Conservation (phyloP, 1,140 invertebrate genomes). For the Pemphigus obesinymphae region DNA sequence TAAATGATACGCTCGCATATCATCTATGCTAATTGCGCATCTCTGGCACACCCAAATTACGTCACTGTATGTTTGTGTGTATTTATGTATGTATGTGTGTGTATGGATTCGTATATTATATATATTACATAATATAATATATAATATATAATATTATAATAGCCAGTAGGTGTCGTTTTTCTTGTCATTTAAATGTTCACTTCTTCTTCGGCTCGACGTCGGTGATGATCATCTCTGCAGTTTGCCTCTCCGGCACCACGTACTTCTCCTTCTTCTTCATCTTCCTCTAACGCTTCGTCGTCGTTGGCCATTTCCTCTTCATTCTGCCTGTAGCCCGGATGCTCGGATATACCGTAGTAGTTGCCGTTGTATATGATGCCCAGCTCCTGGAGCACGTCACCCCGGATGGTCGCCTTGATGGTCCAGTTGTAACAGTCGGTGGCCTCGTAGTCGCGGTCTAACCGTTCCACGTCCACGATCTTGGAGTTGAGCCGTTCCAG, state of each 20-base stretch:
- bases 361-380: slow-evolving; percentile 93
- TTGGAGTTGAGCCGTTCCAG: slow-evolving; percentile 85
- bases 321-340: slow-evolving; percentile 84
- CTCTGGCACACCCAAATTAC: too few relatives aligned
- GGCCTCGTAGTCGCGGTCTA: slow-evolving; percentile 83
- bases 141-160: too few relatives aligned
- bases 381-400: slow-evolving; percentile 80
- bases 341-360: slow-evolving; percentile 90
- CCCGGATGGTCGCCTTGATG: slow-evolving; percentile 85
- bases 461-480: slow-evolving; percentile 84
- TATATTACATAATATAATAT: too few relatives aligned
- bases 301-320: slow-evolving; percentile 64
- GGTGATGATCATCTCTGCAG: not conserved
- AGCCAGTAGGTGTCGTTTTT: too few relatives aligned
- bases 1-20: too few relatives aligned
- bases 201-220: not conserved
- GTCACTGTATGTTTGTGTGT: not conserved
- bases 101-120: too few relatives aligned
- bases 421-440: slow-evolving; percentile 92
- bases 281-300: slow-evolving; percentile 56
- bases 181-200: slow-evolving; percentile 31
- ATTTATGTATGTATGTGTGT: not conserved
- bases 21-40: too few relatives aligned
- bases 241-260: not conserved
- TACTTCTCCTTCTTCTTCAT: slow-evolving; percentile 69